phyloP scores from a whole-genome alignment of 2,888 invertebrate genomes.

The Silvanus unidentatus region DNA sequence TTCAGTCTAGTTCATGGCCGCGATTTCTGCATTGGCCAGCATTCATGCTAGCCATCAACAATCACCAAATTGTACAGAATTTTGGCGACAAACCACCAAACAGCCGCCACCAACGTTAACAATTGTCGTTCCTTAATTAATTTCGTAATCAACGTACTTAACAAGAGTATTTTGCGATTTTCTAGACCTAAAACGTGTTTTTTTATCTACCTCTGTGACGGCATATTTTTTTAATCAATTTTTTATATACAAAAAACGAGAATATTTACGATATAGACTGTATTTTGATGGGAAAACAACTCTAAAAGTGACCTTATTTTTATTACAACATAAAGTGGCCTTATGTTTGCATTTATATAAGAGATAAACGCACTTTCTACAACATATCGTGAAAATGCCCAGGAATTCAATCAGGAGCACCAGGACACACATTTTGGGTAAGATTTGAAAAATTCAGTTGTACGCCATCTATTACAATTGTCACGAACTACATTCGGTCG shows the following conservation, averaged over 20 bases:
- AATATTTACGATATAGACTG: constrained; percentile 22
- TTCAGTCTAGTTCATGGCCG: constrained; percentile 45
- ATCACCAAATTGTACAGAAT: constrained; percentile 33
- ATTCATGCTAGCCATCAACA: constrained; percentile 46
- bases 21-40: constrained; percentile 35
- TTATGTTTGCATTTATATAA: constrained; percentile 28
- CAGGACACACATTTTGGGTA: constrained; percentile 39
- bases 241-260: constrained; percentile 25
- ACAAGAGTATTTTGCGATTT: constrained; percentile 1
- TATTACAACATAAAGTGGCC: constrained; percentile 33
- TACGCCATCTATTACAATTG: too few relatives aligned
- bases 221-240: constrained; percentile 19
- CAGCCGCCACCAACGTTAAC: background rate
- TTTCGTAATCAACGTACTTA: constrained; percentile 16
- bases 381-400: constrained; percentile 29
- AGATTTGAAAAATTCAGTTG: constrained; percentile 18
- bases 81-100: background rate
- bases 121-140: too few relatives aligned
- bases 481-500: too few relatives aligned
- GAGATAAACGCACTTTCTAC: too few relatives aligned
- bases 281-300: constrained; percentile 9
- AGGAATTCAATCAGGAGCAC: constrained; percentile 40
- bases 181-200: background rate
- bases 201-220: constrained; percentile 32
- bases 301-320: constrained; percentile 31